Base-by-base conservation (phyloP, 2,113 vertebrate genomes). In the Dicrurus megarhynchus region DNA sequence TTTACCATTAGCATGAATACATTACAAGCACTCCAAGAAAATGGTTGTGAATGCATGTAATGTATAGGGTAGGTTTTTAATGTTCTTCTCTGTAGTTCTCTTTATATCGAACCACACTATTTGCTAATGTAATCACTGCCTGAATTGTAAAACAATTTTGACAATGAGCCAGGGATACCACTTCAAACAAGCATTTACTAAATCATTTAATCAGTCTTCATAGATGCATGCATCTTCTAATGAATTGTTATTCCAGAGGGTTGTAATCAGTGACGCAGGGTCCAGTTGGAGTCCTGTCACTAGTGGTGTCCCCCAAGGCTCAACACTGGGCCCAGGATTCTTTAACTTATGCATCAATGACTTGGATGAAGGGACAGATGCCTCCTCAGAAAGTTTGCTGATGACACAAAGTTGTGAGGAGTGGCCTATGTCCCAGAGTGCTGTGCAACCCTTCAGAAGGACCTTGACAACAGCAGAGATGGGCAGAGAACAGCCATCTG, bases 391-490 rank as follows among this genome's bases (percentile, higher is more conserved):
- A 57, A 50, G 22, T 28, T 81, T 4, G 3, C 12, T 33, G 32
- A 28, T 57, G 32, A 27, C 32, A 44, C 37, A 59, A 44, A 33
- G 2, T 2, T 44, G 8, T 6, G 13, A 41, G 8, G 16, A 47
- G 24, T 55, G 41, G 6, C 7, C 0, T 0, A 26, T 63, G 14
- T 3, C 20, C 16, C n/a, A 55, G 49, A 16, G 28, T 1, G 10
- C 41, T 41, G 20, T 63, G 20, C 10, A 70, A 7, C 13, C 10
- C 30, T 47, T 47, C 16, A 41, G 85, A 71, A 10, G 16, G 13
- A n/a, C 10, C 13, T 63, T 6, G 6, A 13, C 10, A 56, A 12
- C 23, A 26, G n/a, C 57, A 79, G 24, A 26, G 24, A 47, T 61
- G 20, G 20, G 30, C 24, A 55, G 24, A 70, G 23, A 39, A 23